phyloP scores from a whole-genome alignment of 30 jellyfish, hydroid and myxozoan species.

The Nemopilema nomurai region DNA sequence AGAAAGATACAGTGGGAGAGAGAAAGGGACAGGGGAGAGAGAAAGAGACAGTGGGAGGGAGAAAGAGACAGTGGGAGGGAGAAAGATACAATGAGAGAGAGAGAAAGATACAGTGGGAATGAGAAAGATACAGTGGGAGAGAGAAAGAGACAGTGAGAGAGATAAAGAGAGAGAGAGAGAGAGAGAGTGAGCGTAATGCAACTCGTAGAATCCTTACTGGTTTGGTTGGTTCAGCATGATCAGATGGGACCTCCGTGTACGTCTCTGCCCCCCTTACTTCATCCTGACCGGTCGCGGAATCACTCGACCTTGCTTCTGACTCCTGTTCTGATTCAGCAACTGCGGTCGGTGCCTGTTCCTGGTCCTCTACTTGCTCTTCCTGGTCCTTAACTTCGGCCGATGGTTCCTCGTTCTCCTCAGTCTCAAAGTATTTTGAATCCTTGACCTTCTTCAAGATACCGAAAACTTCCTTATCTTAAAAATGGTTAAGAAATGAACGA shows the following conservation, averaged over 20 bases:
- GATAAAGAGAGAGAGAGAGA: neutral
- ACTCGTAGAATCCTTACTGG: neutral
- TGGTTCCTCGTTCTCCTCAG: constrained; percentile 33
- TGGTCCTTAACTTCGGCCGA: constrained; percentile 11
- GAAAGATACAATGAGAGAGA: neutral
- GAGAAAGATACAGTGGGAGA: neutral
- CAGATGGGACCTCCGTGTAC: constrained; percentile 64
- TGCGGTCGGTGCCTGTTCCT: constrained; percentile 25
- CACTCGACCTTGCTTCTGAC: constrained; percentile 28
- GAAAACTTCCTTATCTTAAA: constrained; percentile 54
- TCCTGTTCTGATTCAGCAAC: constrained; percentile 27
- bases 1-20: neutral
- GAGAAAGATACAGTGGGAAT: neutral
- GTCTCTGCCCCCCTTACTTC: constrained; percentile 50
- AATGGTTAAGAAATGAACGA: constrained; percentile 3
- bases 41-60: neutral
- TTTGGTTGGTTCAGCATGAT: constrained; percentile 3
- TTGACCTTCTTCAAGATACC: constrained; percentile 55
- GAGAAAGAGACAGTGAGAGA: neutral
- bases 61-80: neutral
- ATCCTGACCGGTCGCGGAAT: constrained; percentile 18
- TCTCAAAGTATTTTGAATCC: constrained; percentile 79
- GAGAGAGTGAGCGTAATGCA: neutral
- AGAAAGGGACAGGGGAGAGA: neutral
- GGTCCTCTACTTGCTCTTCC: constrained; percentile 25